phyloP scores from a whole-genome alignment of 2,888 invertebrate species.

The Cheilosia vernalis region DNA sequence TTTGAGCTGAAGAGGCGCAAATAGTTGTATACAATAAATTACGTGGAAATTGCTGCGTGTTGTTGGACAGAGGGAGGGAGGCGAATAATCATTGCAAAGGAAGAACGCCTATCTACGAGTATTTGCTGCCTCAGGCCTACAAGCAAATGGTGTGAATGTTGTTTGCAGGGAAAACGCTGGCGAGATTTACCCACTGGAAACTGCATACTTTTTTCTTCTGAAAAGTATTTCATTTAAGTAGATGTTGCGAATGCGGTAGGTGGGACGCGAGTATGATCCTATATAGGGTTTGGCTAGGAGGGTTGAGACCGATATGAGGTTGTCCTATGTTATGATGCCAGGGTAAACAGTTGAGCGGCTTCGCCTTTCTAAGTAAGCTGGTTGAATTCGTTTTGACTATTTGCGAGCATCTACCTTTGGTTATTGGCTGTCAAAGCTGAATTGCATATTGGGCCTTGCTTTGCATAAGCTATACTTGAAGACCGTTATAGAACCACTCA shows the following conservation, averaged over 20 bases:
- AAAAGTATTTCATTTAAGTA: neutral
- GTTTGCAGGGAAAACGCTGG: neutral
- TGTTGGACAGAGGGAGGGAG: slow-evolving; percentile 2
- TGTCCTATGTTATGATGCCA: neutral
- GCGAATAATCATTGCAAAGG: slow-evolving; percentile 39
- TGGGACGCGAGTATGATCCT: neutral
- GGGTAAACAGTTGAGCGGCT: neutral
- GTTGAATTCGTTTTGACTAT: neutral
- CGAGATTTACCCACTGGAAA: slow-evolving; percentile 3
- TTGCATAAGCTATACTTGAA: slow-evolving; percentile 6
- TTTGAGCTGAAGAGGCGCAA: slow-evolving; percentile 37
- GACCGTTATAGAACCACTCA: neutral
- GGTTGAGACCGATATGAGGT: neutral
- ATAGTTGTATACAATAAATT: slow-evolving; percentile 62
- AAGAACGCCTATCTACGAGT: slow-evolving; percentile 5
- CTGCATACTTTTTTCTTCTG: neutral
- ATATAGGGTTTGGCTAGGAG: neutral
- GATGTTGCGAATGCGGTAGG: neutral
- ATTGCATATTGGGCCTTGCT: neutral
- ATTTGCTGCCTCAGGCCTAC: slow-evolving; percentile 30
- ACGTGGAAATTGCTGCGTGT: slow-evolving; percentile 59
- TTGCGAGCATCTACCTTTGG: neutral
- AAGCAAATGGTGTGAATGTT: slow-evolving; percentile 49
- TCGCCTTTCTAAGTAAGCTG: neutral
- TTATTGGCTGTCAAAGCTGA: neutral